Evolutionary conservation across 2,113 vertebrate species (phyloP).

Genomic region (Podarcis cretensis): DNA sequence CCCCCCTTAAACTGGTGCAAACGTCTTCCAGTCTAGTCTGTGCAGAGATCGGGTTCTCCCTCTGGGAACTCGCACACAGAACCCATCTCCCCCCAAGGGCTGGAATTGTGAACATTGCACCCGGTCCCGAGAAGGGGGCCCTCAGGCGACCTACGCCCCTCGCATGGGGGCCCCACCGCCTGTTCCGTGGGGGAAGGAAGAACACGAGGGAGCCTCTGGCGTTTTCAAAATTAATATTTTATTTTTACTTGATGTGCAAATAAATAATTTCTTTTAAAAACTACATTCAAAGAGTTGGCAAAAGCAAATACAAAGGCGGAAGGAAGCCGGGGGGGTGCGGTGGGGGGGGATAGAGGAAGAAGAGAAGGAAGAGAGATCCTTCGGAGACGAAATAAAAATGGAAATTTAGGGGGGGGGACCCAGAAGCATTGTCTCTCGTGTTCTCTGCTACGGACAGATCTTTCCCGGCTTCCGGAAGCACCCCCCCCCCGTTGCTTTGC

Average conservation of each 20-base stretch:
- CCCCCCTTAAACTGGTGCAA: too few species aligned
- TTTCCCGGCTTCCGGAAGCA: background rate
- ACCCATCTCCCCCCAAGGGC: too few species aligned
- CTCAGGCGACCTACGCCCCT: too few species aligned
- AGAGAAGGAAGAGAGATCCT: slow-evolving; percentile 65
- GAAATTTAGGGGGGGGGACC: too few species aligned
- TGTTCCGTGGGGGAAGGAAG: background rate
- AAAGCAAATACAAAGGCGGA: slow-evolving; percentile 71
- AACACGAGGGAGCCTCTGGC: slow-evolving; percentile 12
- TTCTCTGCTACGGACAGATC: background rate
- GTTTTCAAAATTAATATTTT: slow-evolving; percentile 73
- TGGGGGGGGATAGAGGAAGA: background rate
- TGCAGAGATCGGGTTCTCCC: too few species aligned
- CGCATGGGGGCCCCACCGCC: background rate
- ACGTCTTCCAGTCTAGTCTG: too few species aligned
- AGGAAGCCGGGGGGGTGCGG: background rate
- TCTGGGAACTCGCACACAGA: too few species aligned
- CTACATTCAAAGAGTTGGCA: slow-evolving; percentile 82
- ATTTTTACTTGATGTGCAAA: slow-evolving; percentile 83
- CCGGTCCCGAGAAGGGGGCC: too few species aligned
- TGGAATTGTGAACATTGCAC: too few species aligned
- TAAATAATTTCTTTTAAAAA: slow-evolving; percentile 79
- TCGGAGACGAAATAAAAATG: slow-evolving; percentile 30
- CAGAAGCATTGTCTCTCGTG: slow-evolving; percentile 42
- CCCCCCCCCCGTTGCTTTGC: background rate